These are phyloP conservation scores for Mythimna impura DNA, from an alignment of 2,888 invertebrate species.

Conservation along the genomic window DNA sequence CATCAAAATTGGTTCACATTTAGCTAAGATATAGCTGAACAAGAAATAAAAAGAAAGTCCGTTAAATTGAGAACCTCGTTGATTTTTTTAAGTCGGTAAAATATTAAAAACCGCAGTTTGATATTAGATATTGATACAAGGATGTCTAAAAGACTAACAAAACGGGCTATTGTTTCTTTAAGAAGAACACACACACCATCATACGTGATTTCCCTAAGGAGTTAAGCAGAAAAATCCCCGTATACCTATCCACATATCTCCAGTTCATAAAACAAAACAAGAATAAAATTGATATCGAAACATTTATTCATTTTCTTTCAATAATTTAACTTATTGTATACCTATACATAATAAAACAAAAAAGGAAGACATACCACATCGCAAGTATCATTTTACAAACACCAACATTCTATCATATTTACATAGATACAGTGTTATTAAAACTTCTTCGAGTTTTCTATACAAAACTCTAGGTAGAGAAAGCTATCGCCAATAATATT, in stretches of 20 bases:
- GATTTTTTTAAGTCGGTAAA: too few species aligned
- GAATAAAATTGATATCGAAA: constrained; percentile 78
- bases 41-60: too few species aligned
- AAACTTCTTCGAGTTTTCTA: constrained; percentile 54
- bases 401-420: constrained; percentile 84
- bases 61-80: too few species aligned
- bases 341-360: constrained; percentile 86
- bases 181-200: too few species aligned
- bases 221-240: too few species aligned
- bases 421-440: constrained; percentile 80
- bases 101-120: constrained; percentile 5
- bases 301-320: constrained; percentile 88
- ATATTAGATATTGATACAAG: constrained; percentile 15
- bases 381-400: constrained; percentile 77
- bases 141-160: not conserved
- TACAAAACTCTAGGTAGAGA: constrained; percentile 47
- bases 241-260: too few species aligned
- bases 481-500: constrained; percentile 53
- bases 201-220: too few species aligned
- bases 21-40: too few species aligned
- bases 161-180: too few species aligned
- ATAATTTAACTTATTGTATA: constrained; percentile 88
- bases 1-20: too few species aligned
- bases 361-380: constrained; percentile 87
- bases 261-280: constrained; percentile 20